A percentile compares a stretch with the other conserved stretches of the same genome.
phyloP scores from a whole-genome alignment of 2,797 vertebrate genomes.

The Zenarchopterus dispar region DNA sequence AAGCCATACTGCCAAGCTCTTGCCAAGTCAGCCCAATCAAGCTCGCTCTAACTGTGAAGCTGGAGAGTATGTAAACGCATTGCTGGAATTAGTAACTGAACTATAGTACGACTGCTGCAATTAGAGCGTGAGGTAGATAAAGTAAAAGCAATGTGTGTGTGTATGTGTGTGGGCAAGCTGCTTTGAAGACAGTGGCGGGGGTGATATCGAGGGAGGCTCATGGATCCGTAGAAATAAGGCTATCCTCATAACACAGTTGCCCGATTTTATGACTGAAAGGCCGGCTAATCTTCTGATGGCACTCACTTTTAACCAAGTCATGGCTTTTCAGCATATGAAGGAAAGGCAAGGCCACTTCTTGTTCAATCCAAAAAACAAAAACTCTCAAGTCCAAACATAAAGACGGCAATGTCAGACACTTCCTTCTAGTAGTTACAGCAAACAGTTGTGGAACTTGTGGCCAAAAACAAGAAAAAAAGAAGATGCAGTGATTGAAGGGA shows the following conservation, averaged over 20 bases:
- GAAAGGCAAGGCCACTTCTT: no score
- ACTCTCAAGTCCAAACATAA: no score
- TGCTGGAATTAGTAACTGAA: slow-evolving; percentile 46
- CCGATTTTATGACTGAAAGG: slow-evolving; percentile 42
- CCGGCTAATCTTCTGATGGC: slow-evolving; percentile 13
- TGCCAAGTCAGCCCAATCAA: slow-evolving; percentile 62
- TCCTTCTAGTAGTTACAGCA: no score
- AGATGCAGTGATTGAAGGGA: no score
- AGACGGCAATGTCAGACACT: no score
- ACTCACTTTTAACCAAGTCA: slow-evolving; percentile 17
- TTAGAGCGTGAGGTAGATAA: slow-evolving; percentile 49
- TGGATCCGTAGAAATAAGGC: slow-evolving; percentile 37
- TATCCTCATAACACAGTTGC: slow-evolving; percentile 43
- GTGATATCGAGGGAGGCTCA: slow-evolving; percentile 24
- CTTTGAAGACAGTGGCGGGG: slow-evolving; percentile 31
- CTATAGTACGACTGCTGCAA: slow-evolving; percentile 27
- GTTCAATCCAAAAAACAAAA: no score
- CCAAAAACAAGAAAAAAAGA: no score
- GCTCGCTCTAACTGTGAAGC: slow-evolving; percentile 53
- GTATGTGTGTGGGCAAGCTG: not conserved
- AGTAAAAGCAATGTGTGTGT: slow-evolving; percentile 23
- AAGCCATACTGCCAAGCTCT: slow-evolving; percentile 60
- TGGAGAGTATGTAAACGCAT: slow-evolving; percentile 44
- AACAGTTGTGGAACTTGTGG: no score
- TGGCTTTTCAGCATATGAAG: not conserved